Conservation (phyloP, 2,113 vertebrate species). For the Dolichallabes microphthalmus region DNA sequence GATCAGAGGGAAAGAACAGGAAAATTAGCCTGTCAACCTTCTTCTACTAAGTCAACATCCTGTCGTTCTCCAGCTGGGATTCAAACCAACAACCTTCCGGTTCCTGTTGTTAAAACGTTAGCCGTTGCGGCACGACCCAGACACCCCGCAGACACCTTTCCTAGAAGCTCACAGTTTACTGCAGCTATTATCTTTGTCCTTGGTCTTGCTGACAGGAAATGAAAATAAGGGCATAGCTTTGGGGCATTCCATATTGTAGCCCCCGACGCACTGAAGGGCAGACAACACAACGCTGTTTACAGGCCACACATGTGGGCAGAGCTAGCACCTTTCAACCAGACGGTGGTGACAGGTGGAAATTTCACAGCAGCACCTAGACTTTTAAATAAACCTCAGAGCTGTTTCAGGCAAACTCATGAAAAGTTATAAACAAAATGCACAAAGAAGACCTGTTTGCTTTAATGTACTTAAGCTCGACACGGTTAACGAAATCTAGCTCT, state of each 20-base stretch:
- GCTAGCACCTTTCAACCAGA: constrained; percentile 1
- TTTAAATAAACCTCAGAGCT: constrained; percentile 11
- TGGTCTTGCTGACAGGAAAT: constrained; percentile 28
- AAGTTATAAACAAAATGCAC: neutral
- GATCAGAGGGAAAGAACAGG: constrained; percentile 13
- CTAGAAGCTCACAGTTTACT: neutral
- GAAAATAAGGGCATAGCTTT: constrained; percentile 18
- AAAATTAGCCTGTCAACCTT: neutral
- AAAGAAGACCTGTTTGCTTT: neutral
- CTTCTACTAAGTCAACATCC: constrained; percentile 18
- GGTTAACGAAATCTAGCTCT: neutral
- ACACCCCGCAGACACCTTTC: neutral
- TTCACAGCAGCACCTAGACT: constrained; percentile 19
- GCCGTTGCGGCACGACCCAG: neutral
- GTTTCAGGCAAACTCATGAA: constrained; percentile 5
- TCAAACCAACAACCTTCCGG: constrained; percentile 5
- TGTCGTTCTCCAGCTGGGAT: neutral
- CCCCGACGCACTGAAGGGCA: constrained; percentile 13
- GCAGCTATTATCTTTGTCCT: neutral
- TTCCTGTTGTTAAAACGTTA: constrained; percentile 17
- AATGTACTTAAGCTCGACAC: neutral
- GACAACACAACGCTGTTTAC: constrained; percentile 27
- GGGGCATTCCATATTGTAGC: constrained; percentile 44
- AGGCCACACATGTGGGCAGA: constrained; percentile 19
- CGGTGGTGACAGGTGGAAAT: constrained; percentile 28